Percentiles rank a stretch among this genome's conserved stretches.
Conservation (phyloP, 2,888 invertebrate species). For the Zele albiditarsus region DNA sequence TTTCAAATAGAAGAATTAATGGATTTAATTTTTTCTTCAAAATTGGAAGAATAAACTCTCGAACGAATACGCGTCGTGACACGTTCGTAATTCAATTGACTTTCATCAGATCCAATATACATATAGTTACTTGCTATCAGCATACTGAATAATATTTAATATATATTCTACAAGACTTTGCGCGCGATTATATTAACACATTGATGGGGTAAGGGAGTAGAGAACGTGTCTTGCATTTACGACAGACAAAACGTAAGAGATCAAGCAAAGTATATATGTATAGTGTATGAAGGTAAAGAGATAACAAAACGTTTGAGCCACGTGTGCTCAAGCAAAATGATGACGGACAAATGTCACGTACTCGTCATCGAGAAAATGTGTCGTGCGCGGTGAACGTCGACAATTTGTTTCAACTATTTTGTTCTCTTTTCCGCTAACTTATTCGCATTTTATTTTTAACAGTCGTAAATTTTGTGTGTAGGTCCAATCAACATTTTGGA, state of each 20-base stretch:
- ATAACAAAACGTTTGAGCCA: constrained; percentile 5
- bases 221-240: constrained; percentile 29
- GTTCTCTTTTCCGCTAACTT: constrained; percentile 34
- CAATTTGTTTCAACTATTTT: constrained; percentile 51
- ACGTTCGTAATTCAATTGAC: constrained; percentile 24
- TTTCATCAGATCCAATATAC: constrained; percentile 13
- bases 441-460: constrained; percentile 17
- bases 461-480: too few relatives aligned
- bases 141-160: constrained; percentile 2
- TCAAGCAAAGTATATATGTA: background rate
- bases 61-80: background rate
- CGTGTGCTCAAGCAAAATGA: background rate
- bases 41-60: background rate
- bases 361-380: constrained; percentile 43
- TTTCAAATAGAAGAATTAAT: too few relatives aligned
- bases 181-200: constrained; percentile 27
- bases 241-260: constrained; percentile 14
- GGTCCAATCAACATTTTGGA: too few relatives aligned
- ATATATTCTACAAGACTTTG: constrained; percentile 6
- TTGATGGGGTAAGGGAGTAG: constrained; percentile 16
- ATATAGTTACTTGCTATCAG: constrained; percentile 1
- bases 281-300: background rate
- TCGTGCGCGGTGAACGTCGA: constrained; percentile 36
- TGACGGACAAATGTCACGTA: constrained; percentile 44
- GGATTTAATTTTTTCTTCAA: too few relatives aligned